Evolutionary conservation across 2,888 invertebrate genomes (phyloP), one percentile per base, ranked within the genome.

Genomic region (Leptinotarsa tumamoca): DNA sequence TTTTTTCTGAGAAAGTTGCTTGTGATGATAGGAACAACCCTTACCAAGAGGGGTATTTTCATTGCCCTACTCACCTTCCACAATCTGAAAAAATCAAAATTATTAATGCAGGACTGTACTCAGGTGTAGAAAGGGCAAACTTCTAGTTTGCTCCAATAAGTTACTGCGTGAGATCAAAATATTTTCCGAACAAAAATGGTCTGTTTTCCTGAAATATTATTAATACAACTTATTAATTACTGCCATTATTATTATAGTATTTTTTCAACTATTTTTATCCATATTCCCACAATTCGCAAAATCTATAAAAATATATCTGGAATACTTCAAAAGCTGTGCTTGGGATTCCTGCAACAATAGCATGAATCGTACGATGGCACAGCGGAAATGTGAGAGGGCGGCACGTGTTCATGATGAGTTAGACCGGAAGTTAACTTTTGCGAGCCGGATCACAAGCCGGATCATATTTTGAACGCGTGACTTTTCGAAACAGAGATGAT

Each of bases 331-430:
- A 77, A 72, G 71, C 68, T 72, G 63, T 67, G 70, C 74, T 21
- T 54, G 23, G 54, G 56, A 71, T 68, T 71, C 50, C 69, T 43
- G 56, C 77, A 68, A 77, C 76, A 80, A 74, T 72, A 50, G 77
- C 68, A 78, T 70, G 74, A 69, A 75, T 76, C 72, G 79, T 70
- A 79, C 83, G 76, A 70, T 73, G 73, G 74, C 74, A 66, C 73
- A 72, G 52, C 86, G 87, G 87, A 87, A 86, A 84, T 84, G 81
- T 73, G 83, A 86, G 73, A 85, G 86, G 84, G 84, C 85, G 87
- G 82, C 87, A 87, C 87, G 87, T 87, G 87, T 83, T 81, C 82
- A 80, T 80, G 86, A 87, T 85, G 85, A 86, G 84, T 83, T 84
- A 81, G 83, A 80, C 85, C 87, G 87, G 87, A 87, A 87, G 86